These are phyloP conservation scores for Lagopus muta DNA, from an alignment of 2,113 vertebrate species.

Conservation along the genomic window DNA sequence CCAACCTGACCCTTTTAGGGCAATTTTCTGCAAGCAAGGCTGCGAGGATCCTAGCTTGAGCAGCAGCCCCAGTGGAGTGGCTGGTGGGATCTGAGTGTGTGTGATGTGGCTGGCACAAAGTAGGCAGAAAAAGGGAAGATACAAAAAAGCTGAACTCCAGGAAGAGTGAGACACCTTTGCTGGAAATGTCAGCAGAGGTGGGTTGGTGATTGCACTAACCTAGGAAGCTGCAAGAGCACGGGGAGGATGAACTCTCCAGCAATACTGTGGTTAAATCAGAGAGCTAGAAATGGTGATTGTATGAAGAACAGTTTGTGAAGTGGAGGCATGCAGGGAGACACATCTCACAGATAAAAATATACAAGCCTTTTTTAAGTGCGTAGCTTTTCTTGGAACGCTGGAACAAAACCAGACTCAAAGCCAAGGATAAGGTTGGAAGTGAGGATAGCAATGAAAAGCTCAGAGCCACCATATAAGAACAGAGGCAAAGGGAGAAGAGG, in stretches of 20 bases:
- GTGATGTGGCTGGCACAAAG: background rate
- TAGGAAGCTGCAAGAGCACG: background rate
- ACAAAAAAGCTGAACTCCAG: background rate
- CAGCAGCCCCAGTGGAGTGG: background rate
- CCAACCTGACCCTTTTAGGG: background rate
- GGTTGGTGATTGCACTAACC: background rate
- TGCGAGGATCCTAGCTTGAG: background rate
- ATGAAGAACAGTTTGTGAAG: background rate
- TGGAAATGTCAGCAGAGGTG: background rate
- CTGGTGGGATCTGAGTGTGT: rapidly evolving
- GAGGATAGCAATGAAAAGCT: background rate
- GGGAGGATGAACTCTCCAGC: background rate
- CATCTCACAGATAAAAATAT: background rate
- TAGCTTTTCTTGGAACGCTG: background rate
- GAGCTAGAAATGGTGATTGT: background rate
- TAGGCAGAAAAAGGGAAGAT: background rate
- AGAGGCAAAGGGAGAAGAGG: background rate
- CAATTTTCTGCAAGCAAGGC: background rate
- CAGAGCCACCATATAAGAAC: background rate
- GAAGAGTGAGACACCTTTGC: background rate
- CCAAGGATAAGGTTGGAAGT: background rate
- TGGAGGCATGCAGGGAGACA: background rate
- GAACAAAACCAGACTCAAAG: background rate
- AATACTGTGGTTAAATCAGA: background rate
- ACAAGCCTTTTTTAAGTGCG: background rate